phyloP scores from a whole-genome alignment of 2,888 invertebrate genomes.

The Diaphora mendica region DNA sequence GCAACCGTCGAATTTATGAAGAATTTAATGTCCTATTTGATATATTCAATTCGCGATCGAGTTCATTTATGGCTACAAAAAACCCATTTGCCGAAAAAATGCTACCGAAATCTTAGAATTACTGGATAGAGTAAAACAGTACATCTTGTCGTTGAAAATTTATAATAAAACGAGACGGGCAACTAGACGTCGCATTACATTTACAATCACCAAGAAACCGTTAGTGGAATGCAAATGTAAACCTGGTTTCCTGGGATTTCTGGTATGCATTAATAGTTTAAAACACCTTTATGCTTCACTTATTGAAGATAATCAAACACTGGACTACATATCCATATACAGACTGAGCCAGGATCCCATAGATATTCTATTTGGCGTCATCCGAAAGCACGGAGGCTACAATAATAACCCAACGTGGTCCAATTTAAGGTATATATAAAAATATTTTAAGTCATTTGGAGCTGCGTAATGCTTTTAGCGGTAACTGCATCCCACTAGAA shows the following conservation, averaged over 20 bases:
- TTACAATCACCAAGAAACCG: conserved; percentile 15
- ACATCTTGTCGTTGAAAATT: no score
- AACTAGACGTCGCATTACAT: no score
- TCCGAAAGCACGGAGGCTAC: conserved; percentile 33
- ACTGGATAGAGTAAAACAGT: conserved; percentile 16
- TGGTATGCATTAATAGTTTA: conserved; percentile 26
- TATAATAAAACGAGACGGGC: no score
- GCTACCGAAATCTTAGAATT: no score
- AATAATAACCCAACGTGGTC: conserved; percentile 29
- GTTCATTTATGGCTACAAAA: neutral
- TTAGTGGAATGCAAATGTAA: conserved; percentile 21
- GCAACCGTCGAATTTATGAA: conserved; percentile 29
- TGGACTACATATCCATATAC: conserved; percentile 26
- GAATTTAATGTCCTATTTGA: conserved; percentile 33
- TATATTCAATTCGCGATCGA: conserved; percentile 28
- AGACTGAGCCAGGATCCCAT: conserved; percentile 37
- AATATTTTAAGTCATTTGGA: conserved; percentile 37
- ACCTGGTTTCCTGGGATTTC: conserved; percentile 24
- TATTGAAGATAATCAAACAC: no score
- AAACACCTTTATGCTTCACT: conserved; percentile 23
- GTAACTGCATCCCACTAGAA: no score
- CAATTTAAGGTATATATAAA: conserved; percentile 33
- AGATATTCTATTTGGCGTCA: conserved; percentile 30
- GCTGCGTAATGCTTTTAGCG: no score
- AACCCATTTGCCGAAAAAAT: no score